Evolutionary conservation across 2,113 vertebrate species (phyloP).

Genomic region (Istiophorus platypterus): DNA sequence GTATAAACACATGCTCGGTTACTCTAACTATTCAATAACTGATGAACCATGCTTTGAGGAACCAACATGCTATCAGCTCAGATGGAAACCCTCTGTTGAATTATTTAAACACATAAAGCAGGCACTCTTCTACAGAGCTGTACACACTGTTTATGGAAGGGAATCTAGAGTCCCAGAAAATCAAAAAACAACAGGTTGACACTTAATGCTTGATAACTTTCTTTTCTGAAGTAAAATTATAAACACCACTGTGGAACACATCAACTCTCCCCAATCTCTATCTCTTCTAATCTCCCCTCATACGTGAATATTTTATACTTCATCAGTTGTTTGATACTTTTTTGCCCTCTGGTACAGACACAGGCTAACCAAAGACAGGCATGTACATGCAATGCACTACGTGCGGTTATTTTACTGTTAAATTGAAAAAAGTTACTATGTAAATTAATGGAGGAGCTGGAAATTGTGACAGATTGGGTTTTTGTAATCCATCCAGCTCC

Average conservation of each 20-base stretch:
- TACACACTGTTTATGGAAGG: not conserved
- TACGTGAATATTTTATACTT: not conserved
- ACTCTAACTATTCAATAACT: slow-evolving; percentile 42
- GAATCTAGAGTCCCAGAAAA: not conserved
- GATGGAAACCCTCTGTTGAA: slow-evolving; percentile 49
- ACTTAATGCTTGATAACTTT: not conserved
- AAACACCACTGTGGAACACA: not conserved
- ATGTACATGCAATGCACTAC: not conserved
- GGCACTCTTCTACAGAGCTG: not conserved
- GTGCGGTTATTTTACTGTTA: not conserved
- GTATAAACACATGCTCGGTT: slow-evolving; percentile 1
- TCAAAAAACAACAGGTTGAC: not conserved
- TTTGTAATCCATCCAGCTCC: not conserved
- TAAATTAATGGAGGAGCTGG: slow-evolving; percentile 7
- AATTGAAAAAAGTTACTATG: slow-evolving; percentile 27
- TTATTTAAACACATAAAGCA: slow-evolving; percentile 53
- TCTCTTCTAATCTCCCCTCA: not conserved
- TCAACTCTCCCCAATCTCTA: not conserved
- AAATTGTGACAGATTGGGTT: slow-evolving; percentile 47
- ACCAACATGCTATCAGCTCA: slow-evolving; percentile 28
- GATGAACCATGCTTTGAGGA: slow-evolving; percentile 35
- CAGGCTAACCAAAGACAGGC: not conserved
- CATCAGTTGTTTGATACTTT: not conserved
- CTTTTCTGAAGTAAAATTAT: not conserved
- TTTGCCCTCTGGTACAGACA: slow-evolving; percentile 6